phyloP scores from a whole-genome alignment of 1,140 invertebrate genomes.

The Anagrus nilaparvatae region DNA sequence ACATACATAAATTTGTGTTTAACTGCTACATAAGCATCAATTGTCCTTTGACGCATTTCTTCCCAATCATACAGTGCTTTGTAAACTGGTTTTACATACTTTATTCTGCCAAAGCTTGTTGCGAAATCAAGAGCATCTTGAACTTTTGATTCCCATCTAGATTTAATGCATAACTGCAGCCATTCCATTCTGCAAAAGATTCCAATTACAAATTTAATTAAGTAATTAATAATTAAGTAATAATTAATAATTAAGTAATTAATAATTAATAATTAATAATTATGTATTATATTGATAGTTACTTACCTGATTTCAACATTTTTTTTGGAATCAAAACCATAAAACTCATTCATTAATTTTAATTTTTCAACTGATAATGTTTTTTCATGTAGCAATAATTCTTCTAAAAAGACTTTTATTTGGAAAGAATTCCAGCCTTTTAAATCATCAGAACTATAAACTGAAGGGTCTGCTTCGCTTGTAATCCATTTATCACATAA shows the following conservation, averaged over 20 bases:
- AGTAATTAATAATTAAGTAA: not conserved
- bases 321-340: slow-evolving; percentile 53
- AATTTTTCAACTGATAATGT: slow-evolving; percentile 50
- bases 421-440: slow-evolving; percentile 54
- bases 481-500: slow-evolving; percentile 51
- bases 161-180: slow-evolving; percentile 66
- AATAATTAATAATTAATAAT: slow-evolving; percentile 2
- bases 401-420: slow-evolving; percentile 60
- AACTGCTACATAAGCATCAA: slow-evolving; percentile 62
- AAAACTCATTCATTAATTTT: slow-evolving; percentile 52
- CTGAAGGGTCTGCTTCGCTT: slow-evolving; percentile 33
- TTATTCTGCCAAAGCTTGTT: slow-evolving; percentile 79
- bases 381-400: slow-evolving; percentile 49
- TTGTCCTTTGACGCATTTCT: slow-evolving; percentile 52
- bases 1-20: slow-evolving; percentile 76
- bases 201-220: slow-evolving; percentile 6
- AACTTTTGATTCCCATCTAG: slow-evolving; percentile 56
- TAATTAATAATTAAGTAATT: slow-evolving; percentile 10
- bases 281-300: slow-evolving; percentile 32
- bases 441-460: slow-evolving; percentile 46
- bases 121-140: slow-evolving; percentile 62
- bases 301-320: slow-evolving; percentile 70
- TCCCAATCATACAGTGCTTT: slow-evolving; percentile 74
- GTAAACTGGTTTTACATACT: slow-evolving; percentile 79
- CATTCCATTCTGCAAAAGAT: slow-evolving; percentile 57